A percentile compares a stretch with the other conserved stretches of the same genome.
phyloP scores from a whole-genome alignment of 2,113 vertebrate species.

The Lasiurus cinereus region DNA sequence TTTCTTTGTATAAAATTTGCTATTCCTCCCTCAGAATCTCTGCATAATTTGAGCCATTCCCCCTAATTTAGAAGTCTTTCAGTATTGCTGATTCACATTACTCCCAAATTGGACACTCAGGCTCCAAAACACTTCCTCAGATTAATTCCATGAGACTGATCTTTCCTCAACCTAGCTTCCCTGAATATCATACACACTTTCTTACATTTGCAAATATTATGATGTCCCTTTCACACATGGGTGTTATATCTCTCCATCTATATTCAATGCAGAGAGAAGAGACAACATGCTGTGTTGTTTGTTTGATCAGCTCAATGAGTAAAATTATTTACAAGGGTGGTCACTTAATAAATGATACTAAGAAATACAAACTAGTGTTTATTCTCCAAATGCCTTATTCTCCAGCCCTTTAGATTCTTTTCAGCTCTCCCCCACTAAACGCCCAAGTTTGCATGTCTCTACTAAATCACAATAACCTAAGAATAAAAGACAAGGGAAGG shows the following conservation, averaged over 20 bases:
- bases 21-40: not conserved
- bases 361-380: not conserved
- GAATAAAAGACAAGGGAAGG: not conserved
- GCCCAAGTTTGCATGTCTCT: not conserved
- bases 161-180: not conserved
- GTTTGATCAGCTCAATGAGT: not conserved
- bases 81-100: not conserved
- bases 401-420: constrained; percentile 17
- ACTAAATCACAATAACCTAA: constrained; percentile 52
- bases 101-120: not conserved
- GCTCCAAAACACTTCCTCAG: constrained; percentile 35
- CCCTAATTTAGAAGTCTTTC: constrained; percentile 40
- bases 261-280: not conserved
- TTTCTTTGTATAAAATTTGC: constrained; percentile 40
- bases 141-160: constrained; percentile 20
- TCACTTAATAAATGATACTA: constrained; percentile 9
- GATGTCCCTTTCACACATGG: not conserved
- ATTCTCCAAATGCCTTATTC: constrained; percentile 7
- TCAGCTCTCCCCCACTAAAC: constrained; percentile 25
- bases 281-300: not conserved
- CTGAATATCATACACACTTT: not conserved
- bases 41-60: not conserved
- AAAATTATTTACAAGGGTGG: not conserved
- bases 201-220: not conserved
- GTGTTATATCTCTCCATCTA: not conserved